phyloP scores from a whole-genome alignment of 2,113 vertebrate species.

The Raja brachyura region DNA sequence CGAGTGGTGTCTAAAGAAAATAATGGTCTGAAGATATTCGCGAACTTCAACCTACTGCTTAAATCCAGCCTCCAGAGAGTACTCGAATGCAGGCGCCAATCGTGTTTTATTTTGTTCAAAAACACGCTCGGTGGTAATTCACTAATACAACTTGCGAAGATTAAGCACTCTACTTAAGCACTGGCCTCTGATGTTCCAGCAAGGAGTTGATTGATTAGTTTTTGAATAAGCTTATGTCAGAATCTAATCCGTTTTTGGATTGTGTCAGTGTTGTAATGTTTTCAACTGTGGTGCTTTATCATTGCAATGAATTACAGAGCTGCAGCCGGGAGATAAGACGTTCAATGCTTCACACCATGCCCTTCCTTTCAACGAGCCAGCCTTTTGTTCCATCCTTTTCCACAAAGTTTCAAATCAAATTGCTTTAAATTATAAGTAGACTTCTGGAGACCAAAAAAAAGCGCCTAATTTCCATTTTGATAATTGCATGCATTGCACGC shows the following conservation, averaged over 20 bases:
- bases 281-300: slow-evolving; percentile 80
- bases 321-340: slow-evolving; percentile 88
- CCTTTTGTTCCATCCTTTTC: slow-evolving; percentile 76
- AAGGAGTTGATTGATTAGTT: slow-evolving; percentile 85
- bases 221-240: slow-evolving; percentile 90
- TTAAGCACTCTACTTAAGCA: slow-evolving; percentile 75
- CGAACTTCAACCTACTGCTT: slow-evolving; percentile 41
- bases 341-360: slow-evolving; percentile 64
- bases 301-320: slow-evolving; percentile 78
- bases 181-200: slow-evolving; percentile 74
- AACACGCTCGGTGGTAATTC: slow-evolving; percentile 55
- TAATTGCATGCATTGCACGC: not conserved
- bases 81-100: slow-evolving; percentile 52
- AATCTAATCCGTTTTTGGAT: slow-evolving; percentile 86
- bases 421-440: slow-evolving; percentile 10
- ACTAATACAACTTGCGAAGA: slow-evolving; percentile 78
- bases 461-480: not conserved
- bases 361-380: slow-evolving; percentile 72
- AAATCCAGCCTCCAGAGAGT: slow-evolving; percentile 51
- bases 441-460: not conserved
- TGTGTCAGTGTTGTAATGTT: slow-evolving; percentile 86
- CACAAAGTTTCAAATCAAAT: slow-evolving; percentile 62
- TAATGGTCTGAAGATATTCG: not conserved
- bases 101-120: slow-evolving; percentile 56
- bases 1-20: not conserved